A percentile compares a stretch with the other conserved stretches of the same genome.
phyloP scores from a whole-genome alignment of 2,113 vertebrate genomes.

The Aegypius monachus region DNA sequence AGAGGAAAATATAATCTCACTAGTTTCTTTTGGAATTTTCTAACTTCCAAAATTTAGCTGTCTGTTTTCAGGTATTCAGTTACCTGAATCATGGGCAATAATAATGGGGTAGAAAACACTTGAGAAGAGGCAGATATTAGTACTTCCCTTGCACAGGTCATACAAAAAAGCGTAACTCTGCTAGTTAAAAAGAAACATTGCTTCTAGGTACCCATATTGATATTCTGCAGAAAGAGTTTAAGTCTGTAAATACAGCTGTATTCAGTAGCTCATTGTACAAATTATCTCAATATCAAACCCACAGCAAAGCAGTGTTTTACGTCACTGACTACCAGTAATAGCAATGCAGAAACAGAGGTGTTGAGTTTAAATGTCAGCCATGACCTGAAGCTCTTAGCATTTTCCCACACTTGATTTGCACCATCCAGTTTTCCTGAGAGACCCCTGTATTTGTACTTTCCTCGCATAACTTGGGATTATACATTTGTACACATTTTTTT shows the following conservation, averaged over 20 bases:
- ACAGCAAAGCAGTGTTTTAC: neutral
- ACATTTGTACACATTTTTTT: neutral
- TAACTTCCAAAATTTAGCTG: neutral
- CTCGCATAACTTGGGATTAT: neutral
- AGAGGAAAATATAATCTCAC: neutral
- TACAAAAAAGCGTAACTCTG: neutral
- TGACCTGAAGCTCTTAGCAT: constrained; percentile 44
- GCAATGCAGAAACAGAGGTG: constrained; percentile 40
- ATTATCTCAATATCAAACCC: neutral
- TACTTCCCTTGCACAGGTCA: neutral
- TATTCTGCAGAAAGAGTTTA: neutral
- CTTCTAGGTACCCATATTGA: neutral
- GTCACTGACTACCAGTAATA: constrained; percentile 35
- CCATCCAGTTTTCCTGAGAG: constrained; percentile 35
- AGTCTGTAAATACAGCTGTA: neutral
- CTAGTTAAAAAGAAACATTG: neutral
- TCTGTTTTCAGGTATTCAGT: neutral
- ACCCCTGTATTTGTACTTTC: neutral
- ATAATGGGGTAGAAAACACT: neutral
- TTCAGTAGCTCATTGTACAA: neutral
- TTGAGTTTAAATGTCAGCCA: constrained; percentile 62
- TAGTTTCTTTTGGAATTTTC: neutral
- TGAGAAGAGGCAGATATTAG: neutral
- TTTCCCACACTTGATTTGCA: constrained; percentile 36
- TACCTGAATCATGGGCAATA: neutral